Evolutionary conservation across 2,888 invertebrate genomes (phyloP), one percentile per base, ranked within the genome.

Genomic region (Mythimna ferrago): DNA sequence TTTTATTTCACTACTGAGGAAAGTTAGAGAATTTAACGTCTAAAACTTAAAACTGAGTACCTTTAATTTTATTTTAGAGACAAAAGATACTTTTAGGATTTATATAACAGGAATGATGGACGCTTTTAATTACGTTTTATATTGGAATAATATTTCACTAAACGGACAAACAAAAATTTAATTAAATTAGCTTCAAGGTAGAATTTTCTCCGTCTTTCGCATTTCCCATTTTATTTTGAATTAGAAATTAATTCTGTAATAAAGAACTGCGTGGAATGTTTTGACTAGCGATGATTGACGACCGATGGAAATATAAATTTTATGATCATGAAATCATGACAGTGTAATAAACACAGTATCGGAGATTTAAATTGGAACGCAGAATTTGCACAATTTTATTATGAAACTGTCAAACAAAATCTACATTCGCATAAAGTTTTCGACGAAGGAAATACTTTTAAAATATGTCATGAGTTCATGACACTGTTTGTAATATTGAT

Each of bases 71-170:
- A 81, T 74, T 81, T 73, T 21, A 74, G 26, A 81, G 67, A 81
- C 82, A 78, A 81, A 81, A 74, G 78, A 68, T 81, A 81, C 80
- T 81, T 81, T 60, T 14, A 58, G 56, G 66, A 66, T 74, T 81
- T 67, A 68, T 70, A n/a, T 56, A 61, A 67, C 70, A 74, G 66
- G 78, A 74, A 81, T 78, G 81, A 81, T 82, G 76, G 71, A 81
- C 64, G 66, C 58, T 63, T 78, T 82, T 82, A 79, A 82, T 82
- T 82, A 82, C 66, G 21, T 82, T 81, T 75, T 76, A 78, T 66
- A 81, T 81, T 78, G 78, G 61, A 79, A 81, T 79, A 79, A 82
- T 81, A 81, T 82, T 81, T 79, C 61, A 82, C 79, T 66, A 75
- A 79, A 79, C 69, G 82, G 44, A 71, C 78, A 82, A 82, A 82